Evolutionary conservation across 2,113 vertebrate species (phyloP).

Genomic region (Neoarius graeffei): DNA sequence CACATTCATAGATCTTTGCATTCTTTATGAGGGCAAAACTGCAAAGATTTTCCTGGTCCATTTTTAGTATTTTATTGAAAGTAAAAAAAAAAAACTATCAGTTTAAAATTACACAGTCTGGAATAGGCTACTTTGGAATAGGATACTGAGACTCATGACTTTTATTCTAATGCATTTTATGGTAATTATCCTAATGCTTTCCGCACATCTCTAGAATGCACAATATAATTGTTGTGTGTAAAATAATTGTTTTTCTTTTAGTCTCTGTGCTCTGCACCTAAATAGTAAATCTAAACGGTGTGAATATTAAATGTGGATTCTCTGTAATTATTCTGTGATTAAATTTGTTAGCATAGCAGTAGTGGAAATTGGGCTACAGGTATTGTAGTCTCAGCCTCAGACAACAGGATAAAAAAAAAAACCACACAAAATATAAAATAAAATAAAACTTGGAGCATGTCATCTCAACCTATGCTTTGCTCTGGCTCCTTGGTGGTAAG

Average conservation of each 20-base stretch:
- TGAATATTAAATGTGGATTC: slow-evolving; percentile 39
- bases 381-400: background rate
- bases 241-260: background rate
- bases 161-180: slow-evolving; percentile 14
- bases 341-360: background rate
- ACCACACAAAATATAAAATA: background rate
- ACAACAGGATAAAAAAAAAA: background rate
- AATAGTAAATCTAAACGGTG: slow-evolving; percentile 2
- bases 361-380: slow-evolving; percentile 7
- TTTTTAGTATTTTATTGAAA: slow-evolving; percentile 21
- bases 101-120: slow-evolving; percentile 19
- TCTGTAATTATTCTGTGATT: slow-evolving; percentile 36
- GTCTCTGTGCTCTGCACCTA: background rate
- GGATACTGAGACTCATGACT: slow-evolving; percentile 18
- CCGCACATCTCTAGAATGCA: background rate
- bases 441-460: background rate
- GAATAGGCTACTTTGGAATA: background rate
- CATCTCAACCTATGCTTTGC: background rate
- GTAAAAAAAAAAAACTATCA: background rate
- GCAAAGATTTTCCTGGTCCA: background rate
- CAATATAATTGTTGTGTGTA: background rate
- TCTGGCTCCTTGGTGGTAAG: background rate
- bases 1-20: background rate
- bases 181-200: background rate
- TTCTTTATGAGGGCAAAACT: background rate